phyloP scores from a whole-genome alignment of 1,140 invertebrate species.

The Venturia canescens region DNA sequence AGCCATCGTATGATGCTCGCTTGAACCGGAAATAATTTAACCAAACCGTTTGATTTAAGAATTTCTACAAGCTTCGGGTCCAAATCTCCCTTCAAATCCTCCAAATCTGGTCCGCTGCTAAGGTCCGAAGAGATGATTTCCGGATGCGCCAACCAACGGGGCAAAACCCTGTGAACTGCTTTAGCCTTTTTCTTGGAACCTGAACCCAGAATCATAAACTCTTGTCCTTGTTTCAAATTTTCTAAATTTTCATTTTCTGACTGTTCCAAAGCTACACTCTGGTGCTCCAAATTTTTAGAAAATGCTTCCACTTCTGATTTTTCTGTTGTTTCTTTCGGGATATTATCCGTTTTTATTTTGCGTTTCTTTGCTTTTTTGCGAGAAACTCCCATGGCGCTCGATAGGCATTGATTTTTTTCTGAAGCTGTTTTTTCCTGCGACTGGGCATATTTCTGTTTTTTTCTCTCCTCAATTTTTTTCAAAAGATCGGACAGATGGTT shows the following conservation, averaged over 20 bases:
- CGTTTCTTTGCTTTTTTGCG: slow-evolving; percentile 48
- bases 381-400: slow-evolving; percentile 12
- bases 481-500: slow-evolving; percentile 79
- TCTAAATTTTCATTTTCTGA: slow-evolving; percentile 19
- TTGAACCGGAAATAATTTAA: slow-evolving; percentile 93
- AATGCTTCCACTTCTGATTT: background rate
- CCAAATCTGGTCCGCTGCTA: slow-evolving; percentile 78
- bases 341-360: slow-evolving; percentile 45
- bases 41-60: slow-evolving; percentile 85
- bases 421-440: slow-evolving; percentile 56
- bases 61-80: slow-evolving; percentile 81
- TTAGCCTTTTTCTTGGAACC: slow-evolving; percentile 61
- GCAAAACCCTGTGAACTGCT: slow-evolving; percentile 85
- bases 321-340: slow-evolving; percentile 47
- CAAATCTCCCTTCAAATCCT: slow-evolving; percentile 80
- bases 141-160: slow-evolving; percentile 91
- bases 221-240: slow-evolving; percentile 39
- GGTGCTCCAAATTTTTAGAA: background rate
- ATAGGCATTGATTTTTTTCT: slow-evolving; percentile 28
- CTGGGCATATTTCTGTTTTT: slow-evolving; percentile 65
- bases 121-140: slow-evolving; percentile 85
- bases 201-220: slow-evolving; percentile 69
- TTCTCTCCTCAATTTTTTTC: slow-evolving; percentile 79
- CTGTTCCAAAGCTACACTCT: background rate
- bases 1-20: slow-evolving; percentile 89